Evolutionary conservation across 2,797 vertebrate genomes (phyloP).

Genomic region (Molossus molossus): DNA sequence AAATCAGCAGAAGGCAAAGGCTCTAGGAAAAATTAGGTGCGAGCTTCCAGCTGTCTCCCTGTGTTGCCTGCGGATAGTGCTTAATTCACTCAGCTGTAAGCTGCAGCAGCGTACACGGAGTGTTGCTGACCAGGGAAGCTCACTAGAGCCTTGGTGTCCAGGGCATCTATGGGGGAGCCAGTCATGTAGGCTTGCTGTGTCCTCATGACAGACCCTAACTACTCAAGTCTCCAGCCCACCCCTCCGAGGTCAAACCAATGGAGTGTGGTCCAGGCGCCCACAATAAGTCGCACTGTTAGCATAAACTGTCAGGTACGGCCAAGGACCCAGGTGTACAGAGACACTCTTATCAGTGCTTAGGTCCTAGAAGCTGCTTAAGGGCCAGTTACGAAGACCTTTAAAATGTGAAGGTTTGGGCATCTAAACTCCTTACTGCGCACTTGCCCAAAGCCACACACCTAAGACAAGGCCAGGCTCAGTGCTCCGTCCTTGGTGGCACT

Average conservation of each 20-base stretch:
- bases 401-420: background rate
- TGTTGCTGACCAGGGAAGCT: background rate
- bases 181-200: background rate
- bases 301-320: background rate
- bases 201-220: background rate
- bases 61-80: background rate
- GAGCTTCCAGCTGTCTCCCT: background rate
- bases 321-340: too few species aligned
- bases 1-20: background rate
- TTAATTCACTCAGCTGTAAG: background rate
- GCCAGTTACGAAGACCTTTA: background rate
- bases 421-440: background rate
- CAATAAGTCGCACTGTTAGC: background rate
- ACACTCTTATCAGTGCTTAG: background rate
- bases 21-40: background rate
- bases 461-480: background rate
- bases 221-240: background rate
- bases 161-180: background rate
- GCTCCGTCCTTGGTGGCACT: rapidly evolving
- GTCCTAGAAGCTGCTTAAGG: background rate
- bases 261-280: background rate
- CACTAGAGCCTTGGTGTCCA: background rate
- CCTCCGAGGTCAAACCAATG: background rate
- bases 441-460: background rate
- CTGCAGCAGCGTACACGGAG: background rate